A percentile compares a stretch with the other conserved stretches of the same genome.
phyloP scores from a whole-genome alignment of 2,113 vertebrate genomes.

The Lagopus muta region DNA sequence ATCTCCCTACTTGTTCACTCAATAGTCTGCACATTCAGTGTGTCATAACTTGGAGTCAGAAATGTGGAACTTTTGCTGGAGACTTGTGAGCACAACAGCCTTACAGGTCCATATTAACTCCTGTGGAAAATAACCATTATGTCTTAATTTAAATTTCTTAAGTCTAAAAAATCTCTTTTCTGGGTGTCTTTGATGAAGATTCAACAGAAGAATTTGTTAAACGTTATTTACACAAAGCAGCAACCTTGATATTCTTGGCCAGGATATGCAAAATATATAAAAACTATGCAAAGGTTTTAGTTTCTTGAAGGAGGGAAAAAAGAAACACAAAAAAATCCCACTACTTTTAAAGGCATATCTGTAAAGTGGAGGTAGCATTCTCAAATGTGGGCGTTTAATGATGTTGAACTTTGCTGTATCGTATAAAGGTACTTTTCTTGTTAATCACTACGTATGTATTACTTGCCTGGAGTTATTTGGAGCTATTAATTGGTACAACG shows the following conservation, averaged over 20 bases:
- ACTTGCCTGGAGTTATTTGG: neutral
- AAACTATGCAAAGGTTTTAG: neutral
- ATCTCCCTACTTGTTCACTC: neutral
- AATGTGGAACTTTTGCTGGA: neutral
- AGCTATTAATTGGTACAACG: neutral
- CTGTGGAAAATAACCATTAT: neutral
- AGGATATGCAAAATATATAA: neutral
- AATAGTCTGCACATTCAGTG: neutral
- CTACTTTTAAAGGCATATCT: neutral
- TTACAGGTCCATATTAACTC: neutral
- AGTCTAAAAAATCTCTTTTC: neutral
- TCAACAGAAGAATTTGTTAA: neutral
- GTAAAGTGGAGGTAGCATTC: neutral
- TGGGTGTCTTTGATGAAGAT: neutral
- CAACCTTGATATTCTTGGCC: neutral
- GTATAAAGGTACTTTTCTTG: neutral
- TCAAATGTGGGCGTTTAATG: neutral
- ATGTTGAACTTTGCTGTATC: neutral
- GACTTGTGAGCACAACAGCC: neutral
- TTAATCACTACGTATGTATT: neutral
- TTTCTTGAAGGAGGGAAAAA: neutral
- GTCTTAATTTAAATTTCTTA: neutral
- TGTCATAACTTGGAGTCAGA: neutral
- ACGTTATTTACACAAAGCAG: neutral
- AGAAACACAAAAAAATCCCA: neutral